phyloP scores from a whole-genome alignment of 2,797 vertebrate genomes.

The Cuniculus paca region DNA sequence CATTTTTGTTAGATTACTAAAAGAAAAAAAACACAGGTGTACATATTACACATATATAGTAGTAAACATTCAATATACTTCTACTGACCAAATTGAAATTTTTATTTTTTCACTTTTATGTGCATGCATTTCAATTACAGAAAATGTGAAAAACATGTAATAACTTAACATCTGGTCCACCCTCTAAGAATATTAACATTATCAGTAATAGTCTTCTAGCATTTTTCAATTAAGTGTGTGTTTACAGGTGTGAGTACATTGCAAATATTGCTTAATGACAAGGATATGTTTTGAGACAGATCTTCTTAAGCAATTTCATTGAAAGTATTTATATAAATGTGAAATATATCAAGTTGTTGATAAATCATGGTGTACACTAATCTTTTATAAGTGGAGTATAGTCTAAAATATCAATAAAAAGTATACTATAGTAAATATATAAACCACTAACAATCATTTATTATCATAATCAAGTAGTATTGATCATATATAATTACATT shows the following conservation, averaged over 20 bases:
- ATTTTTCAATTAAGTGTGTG: not conserved
- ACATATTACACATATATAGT: not conserved
- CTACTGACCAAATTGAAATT: not conserved
- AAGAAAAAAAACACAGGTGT: not conserved
- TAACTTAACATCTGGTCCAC: not conserved
- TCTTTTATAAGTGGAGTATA: not conserved
- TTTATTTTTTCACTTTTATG: not conserved
- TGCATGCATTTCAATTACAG: not conserved
- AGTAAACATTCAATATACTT: not conserved
- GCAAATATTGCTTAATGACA: not conserved
- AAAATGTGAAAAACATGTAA: not conserved
- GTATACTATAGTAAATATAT: not conserved
- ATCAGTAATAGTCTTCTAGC: not conserved
- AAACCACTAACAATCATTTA: not conserved
- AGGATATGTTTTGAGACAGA: not conserved
- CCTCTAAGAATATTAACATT: not conserved
- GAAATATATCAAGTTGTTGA: not conserved
- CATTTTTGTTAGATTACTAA: not conserved
- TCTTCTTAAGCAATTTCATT: not conserved
- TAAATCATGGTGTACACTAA: not conserved
- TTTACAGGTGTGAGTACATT: not conserved
- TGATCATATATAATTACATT: not conserved
- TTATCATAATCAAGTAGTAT: not conserved
- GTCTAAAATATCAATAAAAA: not conserved
- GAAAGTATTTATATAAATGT: not conserved